These are phyloP conservation scores for Sinocyclocheilus rhinocerous DNA, from an alignment of 2,113 vertebrate genomes.

Conservation along the genomic window DNA sequence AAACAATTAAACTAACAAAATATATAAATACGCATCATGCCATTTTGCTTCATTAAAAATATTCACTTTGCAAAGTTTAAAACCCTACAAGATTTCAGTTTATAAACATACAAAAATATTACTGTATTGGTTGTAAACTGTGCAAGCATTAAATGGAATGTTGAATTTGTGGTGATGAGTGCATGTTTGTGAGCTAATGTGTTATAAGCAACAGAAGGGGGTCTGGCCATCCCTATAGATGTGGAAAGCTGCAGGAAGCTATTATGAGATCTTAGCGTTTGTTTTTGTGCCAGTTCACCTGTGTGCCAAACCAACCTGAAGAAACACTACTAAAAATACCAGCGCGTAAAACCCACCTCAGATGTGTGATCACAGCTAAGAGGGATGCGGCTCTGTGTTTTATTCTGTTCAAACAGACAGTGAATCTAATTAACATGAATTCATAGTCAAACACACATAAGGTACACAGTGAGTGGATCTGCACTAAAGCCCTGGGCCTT, in stretches of 20 bases:
- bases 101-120: neutral
- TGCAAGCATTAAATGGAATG: neutral
- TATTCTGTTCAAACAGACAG: neutral
- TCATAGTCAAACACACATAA: slow-evolving; percentile 12
- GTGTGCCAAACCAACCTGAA: neutral
- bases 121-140: neutral
- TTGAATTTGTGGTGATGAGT: neutral
- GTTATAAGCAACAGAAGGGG: slow-evolving; percentile 10
- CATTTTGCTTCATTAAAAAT: neutral
- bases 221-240: neutral
- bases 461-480: slow-evolving; percentile 21
- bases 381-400: neutral
- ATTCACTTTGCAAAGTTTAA: neutral
- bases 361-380: slow-evolving; percentile 12
- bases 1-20: neutral
- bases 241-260: neutral
- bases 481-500: neutral
- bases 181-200: neutral
- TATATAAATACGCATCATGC: neutral
- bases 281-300: neutral
- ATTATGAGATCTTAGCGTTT: slow-evolving; percentile 8
- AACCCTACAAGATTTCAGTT: neutral
- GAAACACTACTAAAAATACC: slow-evolving; percentile 24
- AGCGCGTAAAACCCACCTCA: neutral
- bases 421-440: slow-evolving; percentile 37